phyloP scores from a whole-genome alignment of 2,888 invertebrate species.

The Agrochola circellaris region DNA sequence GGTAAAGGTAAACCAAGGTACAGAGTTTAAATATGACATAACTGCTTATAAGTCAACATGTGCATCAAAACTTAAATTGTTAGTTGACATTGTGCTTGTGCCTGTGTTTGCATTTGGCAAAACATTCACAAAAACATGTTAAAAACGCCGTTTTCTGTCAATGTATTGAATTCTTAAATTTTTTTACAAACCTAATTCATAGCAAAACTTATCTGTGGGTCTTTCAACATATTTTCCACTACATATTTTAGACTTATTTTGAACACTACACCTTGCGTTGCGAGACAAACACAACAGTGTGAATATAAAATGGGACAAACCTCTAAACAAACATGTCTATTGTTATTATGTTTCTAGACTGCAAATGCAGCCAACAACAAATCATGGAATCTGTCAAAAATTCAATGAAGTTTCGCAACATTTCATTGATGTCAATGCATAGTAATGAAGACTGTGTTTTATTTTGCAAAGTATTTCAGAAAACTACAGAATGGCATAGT shows the following conservation, averaged over 20 bases:
- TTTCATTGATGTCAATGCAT: background rate
- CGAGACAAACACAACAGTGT: background rate
- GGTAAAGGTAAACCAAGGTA: background rate
- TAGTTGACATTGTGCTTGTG: background rate
- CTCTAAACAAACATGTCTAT: background rate
- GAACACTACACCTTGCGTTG: background rate
- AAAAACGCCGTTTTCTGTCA: background rate
- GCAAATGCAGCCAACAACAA: background rate
- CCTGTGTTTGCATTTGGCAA: background rate
- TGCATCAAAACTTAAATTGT: background rate
- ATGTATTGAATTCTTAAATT: background rate
- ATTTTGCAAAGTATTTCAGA: background rate
- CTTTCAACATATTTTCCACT: background rate
- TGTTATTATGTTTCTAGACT: background rate
- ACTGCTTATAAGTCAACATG: background rate
- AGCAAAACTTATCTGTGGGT: background rate
- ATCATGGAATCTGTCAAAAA: background rate
- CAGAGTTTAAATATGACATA: background rate
- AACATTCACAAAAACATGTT: too few species aligned
- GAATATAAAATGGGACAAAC: background rate
- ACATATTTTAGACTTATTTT: background rate
- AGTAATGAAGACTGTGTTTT: background rate
- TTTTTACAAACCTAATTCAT: background rate
- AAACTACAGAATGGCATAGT: background rate
- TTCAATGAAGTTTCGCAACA: background rate